Evolutionary conservation across 2,888 invertebrate species (phyloP).

Genomic region (Altica lythri): DNA sequence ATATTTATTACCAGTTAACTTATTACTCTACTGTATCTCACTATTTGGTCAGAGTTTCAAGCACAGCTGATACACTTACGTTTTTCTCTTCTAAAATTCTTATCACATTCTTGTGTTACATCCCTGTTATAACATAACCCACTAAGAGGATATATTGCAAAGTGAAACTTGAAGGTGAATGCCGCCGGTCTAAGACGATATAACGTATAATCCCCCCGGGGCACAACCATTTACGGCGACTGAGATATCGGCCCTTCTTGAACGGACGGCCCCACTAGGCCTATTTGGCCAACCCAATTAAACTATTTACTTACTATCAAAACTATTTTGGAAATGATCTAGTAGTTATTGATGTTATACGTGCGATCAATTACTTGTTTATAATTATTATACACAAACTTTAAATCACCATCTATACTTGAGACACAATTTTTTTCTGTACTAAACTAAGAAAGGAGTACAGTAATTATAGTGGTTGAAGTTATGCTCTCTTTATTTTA

Average conservation of each 20-base stretch:
- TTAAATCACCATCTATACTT: too few species aligned
- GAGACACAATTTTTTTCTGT: too few species aligned
- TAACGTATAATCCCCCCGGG: conserved; percentile 50
- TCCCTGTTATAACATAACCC: conserved; percentile 44
- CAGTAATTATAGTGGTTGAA: too few species aligned
- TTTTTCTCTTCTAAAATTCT: too few species aligned
- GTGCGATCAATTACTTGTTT: conserved; percentile 21
- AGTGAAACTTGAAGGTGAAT: conserved; percentile 47
- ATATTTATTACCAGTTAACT: too few species aligned
- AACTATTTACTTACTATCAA: conserved; percentile 44
- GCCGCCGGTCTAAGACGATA: conserved; percentile 45
- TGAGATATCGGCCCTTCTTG: conserved; percentile 44
- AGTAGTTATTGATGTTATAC: conserved; percentile 32
- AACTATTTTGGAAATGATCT: conserved; percentile 32
- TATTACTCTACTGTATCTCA: too few species aligned
- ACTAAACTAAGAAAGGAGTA: too few species aligned
- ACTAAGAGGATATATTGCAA: conserved; percentile 51
- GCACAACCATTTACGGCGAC: conserved; percentile 43
- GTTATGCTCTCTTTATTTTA: too few species aligned
- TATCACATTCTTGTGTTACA: conserved; percentile 11
- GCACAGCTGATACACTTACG: too few species aligned
- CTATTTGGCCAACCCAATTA: conserved; percentile 48
- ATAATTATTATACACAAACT: too few species aligned
- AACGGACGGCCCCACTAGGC: conserved; percentile 50
- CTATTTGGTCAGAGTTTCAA: too few species aligned